Evolutionary conservation across 1,140 invertebrate genomes (phyloP).

Genomic region (Cherax quadricarinatus): DNA sequence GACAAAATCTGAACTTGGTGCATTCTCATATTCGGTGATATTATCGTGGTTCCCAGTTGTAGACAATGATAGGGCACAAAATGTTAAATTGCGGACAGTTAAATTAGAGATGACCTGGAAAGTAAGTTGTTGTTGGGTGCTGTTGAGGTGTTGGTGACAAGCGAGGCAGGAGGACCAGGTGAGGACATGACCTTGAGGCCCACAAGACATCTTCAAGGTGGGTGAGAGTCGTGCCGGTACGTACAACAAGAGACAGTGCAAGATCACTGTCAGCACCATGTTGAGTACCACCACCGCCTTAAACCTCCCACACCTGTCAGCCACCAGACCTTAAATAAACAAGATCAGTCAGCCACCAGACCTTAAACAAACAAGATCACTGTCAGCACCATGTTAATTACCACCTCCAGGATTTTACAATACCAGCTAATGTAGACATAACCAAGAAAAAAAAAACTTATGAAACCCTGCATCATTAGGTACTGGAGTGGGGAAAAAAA

Average conservation of each 20-base stretch:
- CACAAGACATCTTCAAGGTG: constrained; percentile 15
- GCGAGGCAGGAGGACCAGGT: not conserved
- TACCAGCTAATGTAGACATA: no score
- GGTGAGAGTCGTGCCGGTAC: not conserved
- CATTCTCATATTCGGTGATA: no score
- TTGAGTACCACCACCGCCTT: constrained; percentile 7
- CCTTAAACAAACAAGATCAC: no score
- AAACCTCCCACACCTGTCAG: constrained; percentile 34
- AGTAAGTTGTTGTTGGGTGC: not conserved
- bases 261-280: not conserved
- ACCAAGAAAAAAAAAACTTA: no score
- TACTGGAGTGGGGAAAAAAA: no score
- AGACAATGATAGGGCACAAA: no score
- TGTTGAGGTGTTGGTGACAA: not conserved
- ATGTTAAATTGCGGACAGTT: no score
- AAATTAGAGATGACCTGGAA: not conserved
- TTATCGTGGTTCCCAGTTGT: no score
- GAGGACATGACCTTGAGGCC: not conserved
- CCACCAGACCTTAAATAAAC: not conserved
- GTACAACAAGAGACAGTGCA: constrained; percentile 6
- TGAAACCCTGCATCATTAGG: no score
- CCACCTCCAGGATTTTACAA: no score
- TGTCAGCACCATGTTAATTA: no score
- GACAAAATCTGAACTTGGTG: no score
- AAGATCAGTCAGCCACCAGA: not conserved